Conservation (phyloP, 2,113 vertebrate species). For the Donacobius atricapilla region DNA sequence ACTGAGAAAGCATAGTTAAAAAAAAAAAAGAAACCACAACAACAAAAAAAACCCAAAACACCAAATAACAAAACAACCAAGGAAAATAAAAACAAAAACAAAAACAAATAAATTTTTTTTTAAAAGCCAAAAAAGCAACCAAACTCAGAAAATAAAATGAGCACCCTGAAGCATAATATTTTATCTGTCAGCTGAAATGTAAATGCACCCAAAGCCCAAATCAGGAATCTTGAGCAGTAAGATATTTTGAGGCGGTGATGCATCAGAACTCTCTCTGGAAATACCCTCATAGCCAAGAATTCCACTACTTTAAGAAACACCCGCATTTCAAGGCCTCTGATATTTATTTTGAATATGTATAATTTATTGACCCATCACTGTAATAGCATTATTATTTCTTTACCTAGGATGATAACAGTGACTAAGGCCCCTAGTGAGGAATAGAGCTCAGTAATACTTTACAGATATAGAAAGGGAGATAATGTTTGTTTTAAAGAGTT, state of each 20-base stretch:
- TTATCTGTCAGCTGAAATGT: neutral
- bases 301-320: neutral
- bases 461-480: neutral
- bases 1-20: neutral
- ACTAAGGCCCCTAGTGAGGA: neutral
- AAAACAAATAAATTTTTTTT: no score
- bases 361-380: neutral
- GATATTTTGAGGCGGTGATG: neutral
- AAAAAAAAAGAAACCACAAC: neutral
- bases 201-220: neutral
- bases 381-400: constrained; percentile 1
- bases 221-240: neutral
- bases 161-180: neutral
- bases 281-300: neutral
- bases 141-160: neutral
- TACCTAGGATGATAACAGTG: neutral
- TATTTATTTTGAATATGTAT: neutral
- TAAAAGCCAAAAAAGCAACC: neutral
- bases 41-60: neutral
- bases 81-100: neutral
- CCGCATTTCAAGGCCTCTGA: neutral
- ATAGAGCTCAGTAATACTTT: neutral
- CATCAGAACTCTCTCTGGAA: neutral
- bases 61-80: neutral
- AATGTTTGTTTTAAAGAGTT: neutral